phyloP scores from a whole-genome alignment of 1,140 invertebrate species.

The Trachymyrmex cornetzi region DNA sequence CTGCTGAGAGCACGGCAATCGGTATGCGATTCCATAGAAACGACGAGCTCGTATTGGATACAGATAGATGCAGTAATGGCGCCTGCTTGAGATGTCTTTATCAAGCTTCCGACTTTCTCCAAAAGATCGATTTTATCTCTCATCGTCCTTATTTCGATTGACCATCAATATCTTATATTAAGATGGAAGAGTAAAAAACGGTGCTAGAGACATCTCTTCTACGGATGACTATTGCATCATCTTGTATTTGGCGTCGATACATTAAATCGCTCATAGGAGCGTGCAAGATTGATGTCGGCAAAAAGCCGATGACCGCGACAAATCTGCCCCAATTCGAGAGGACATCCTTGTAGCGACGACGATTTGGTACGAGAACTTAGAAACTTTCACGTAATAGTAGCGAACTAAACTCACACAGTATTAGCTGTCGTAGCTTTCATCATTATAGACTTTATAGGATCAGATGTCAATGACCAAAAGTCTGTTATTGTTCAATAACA shows the following conservation, averaged over 20 bases:
- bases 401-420: conserved; percentile 10
- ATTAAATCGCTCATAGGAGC: conserved; percentile 41
- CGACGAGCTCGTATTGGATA: conserved; percentile 23
- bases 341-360: conserved; percentile 44
- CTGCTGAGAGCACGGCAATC: conserved; percentile 16
- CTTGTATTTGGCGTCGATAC: conserved; percentile 43
- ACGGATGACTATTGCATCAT: neutral
- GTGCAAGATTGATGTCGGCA: conserved; percentile 68
- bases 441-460: conserved; percentile 31
- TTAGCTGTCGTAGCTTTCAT: neutral
- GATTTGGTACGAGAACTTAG: conserved; percentile 8
- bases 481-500: conserved; percentile 21
- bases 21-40: conserved; percentile 34
- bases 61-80: conserved; percentile 30
- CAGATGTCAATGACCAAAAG: conserved; percentile 15
- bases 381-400: conserved; percentile 15
- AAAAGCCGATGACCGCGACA: conserved; percentile 67
- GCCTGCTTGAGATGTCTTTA: neutral
- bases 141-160: neutral
- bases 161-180: conserved; percentile 25
- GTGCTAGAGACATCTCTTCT: neutral
- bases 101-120: neutral
- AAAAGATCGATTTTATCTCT: conserved; percentile 13
- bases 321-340: conserved; percentile 66
- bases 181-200: neutral